These are phyloP conservation scores for Plotosus lineatus DNA, from an alignment of 2,113 vertebrate species.

Conservation along the genomic window DNA sequence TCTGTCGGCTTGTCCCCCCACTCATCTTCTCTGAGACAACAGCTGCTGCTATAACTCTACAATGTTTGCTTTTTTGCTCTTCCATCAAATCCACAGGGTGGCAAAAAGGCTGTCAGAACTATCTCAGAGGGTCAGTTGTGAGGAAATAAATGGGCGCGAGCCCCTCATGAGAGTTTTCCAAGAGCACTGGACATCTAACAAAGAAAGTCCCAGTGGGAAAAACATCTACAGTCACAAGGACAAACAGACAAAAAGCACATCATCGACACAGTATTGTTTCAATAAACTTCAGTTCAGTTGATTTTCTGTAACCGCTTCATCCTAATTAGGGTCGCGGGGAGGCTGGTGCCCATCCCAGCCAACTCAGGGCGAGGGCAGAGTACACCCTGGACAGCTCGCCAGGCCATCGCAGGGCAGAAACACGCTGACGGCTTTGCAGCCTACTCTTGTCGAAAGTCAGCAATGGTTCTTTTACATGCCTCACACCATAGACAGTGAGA, in stretches of 20 bases:
- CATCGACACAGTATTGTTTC: no score
- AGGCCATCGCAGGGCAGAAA: no score
- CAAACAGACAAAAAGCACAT: slow-evolving; percentile 23
- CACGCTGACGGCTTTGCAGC: no score
- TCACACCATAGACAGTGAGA: no score
- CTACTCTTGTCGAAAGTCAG: no score
- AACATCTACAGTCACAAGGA: slow-evolving; percentile 6
- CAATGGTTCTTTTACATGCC: no score
- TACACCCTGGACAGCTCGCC: no score
- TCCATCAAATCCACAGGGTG: slow-evolving; percentile 61
- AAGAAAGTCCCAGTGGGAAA: slow-evolving; percentile 22
- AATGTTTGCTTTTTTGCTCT: slow-evolving; percentile 66
- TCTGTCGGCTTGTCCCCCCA: slow-evolving; percentile 43
- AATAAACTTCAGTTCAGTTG: no score
- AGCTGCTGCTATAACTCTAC: slow-evolving; percentile 85
- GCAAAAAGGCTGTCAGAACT: slow-evolving; percentile 56
- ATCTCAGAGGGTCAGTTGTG: slow-evolving; percentile 51
- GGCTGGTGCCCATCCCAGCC: no score
- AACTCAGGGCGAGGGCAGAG: no score
- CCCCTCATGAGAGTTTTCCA: background rate
- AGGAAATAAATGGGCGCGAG: background rate
- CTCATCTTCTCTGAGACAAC: slow-evolving; percentile 63
- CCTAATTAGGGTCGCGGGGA: no score
- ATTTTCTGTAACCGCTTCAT: no score
- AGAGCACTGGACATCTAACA: slow-evolving; percentile 38